Evolutionary conservation across 2,113 vertebrate species (phyloP).

Genomic region (Leptodactylus fuscus): DNA sequence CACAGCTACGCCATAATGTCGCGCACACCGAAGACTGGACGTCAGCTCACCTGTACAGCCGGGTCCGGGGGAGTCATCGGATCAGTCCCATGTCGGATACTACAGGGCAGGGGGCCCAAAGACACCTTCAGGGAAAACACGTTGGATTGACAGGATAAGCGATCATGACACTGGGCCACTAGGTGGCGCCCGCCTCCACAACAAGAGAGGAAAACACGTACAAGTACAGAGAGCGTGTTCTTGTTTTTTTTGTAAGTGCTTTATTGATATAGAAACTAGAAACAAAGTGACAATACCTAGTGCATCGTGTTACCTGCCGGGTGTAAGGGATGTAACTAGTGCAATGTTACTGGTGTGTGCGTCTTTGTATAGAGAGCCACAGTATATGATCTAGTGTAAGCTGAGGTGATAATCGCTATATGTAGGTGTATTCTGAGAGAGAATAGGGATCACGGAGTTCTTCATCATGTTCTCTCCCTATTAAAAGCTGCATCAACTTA

Average conservation of each 20-base stretch:
- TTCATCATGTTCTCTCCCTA: too few species aligned
- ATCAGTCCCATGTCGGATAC: neutral
- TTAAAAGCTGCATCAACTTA: too few species aligned
- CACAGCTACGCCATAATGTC: neutral
- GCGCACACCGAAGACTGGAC: neutral
- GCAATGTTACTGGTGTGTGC: too few species aligned
- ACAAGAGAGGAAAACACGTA: neutral
- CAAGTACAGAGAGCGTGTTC: neutral
- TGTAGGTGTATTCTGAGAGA: too few species aligned
- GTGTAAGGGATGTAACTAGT: too few species aligned
- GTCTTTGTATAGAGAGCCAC: too few species aligned
- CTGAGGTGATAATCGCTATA: too few species aligned
- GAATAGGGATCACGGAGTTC: too few species aligned
- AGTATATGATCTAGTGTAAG: too few species aligned
- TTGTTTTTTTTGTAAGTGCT: constrained; percentile 18
- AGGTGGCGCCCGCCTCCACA: neutral
- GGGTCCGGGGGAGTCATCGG: neutral
- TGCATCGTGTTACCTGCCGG: neutral
- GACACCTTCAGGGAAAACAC: neutral
- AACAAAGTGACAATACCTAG: neutral
- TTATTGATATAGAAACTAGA: constrained; percentile 18
- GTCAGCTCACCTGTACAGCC: neutral
- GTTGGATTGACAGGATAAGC: neutral
- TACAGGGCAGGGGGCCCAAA: neutral
- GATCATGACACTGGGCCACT: neutral